phyloP scores from a whole-genome alignment of 2,888 invertebrate species.

The Stenchaetothrips biformis region DNA sequence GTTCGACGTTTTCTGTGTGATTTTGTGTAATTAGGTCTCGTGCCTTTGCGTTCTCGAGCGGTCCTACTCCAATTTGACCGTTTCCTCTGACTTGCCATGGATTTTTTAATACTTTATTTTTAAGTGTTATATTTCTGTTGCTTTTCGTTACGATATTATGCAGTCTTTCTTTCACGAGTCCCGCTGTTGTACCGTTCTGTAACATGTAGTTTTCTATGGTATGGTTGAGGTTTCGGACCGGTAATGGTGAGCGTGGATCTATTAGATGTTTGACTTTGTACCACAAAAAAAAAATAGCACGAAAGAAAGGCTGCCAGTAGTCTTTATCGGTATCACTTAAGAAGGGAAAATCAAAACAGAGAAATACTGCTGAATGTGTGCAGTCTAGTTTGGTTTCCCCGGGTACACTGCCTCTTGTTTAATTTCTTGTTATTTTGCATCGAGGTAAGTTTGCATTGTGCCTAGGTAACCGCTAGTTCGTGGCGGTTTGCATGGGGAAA shows the following conservation, averaged over 20 bases:
- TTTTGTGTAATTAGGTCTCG: neutral
- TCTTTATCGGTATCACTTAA: neutral
- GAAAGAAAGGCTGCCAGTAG: constrained; percentile 14
- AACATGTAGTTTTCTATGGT: neutral
- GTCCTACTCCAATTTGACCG: constrained; percentile 22
- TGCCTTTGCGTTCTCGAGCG: neutral
- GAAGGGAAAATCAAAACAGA: neutral
- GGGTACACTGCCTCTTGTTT: neutral
- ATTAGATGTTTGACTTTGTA: too few relatives aligned
- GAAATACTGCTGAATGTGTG: too few relatives aligned
- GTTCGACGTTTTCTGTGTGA: neutral
- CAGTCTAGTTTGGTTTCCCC: neutral
- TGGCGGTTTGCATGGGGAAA: constrained; percentile 14
- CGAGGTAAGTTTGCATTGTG: constrained; percentile 23
- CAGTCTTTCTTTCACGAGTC: neutral
- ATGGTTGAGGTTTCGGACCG: too few relatives aligned
- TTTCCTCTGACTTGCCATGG: constrained; percentile 11
- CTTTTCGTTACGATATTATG: neutral
- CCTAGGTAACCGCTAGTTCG: constrained; percentile 5
- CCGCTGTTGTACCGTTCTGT: neutral
- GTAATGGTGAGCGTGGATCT: too few relatives aligned
- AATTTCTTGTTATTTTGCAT: neutral
- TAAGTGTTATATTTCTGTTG: constrained; percentile 14
- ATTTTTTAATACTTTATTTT: constrained; percentile 7
- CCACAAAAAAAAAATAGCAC: neutral